These are phyloP conservation scores for Noctilio leporinus DNA, from an alignment of 2,113 vertebrate species.

Conservation along the genomic window DNA sequence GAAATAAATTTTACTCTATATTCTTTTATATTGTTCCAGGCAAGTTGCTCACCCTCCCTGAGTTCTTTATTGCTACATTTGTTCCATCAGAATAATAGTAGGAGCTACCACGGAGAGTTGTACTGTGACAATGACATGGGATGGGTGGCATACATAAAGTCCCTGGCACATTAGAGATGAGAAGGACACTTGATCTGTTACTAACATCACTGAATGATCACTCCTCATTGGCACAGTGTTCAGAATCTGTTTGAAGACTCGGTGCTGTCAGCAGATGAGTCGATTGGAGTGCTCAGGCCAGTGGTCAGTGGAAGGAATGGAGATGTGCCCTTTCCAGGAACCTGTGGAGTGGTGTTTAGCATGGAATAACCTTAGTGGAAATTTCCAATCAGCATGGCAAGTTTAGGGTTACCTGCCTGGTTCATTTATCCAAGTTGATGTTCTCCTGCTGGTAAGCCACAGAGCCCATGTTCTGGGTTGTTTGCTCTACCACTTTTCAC, in stretches of 20 bases:
- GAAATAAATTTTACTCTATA: conserved; percentile 1
- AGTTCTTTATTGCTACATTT: background rate
- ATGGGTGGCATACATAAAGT: background rate
- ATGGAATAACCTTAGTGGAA: conserved; percentile 31
- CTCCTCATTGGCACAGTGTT: background rate
- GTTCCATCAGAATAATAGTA: background rate
- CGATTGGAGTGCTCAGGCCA: background rate
- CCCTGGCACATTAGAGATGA: background rate
- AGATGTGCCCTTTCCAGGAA: background rate
- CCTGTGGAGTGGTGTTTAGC: background rate
- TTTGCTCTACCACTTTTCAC: background rate
- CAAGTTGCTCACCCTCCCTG: background rate
- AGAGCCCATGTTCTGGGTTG: background rate
- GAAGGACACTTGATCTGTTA: background rate
- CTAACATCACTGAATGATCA: background rate
- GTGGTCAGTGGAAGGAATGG: conserved; percentile 17
- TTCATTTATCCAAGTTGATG: background rate
- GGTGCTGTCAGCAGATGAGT: background rate
- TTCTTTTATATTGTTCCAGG: background rate
- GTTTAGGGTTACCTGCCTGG: background rate
- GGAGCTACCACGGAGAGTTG: background rate
- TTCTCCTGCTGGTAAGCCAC: background rate
- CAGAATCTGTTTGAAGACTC: background rate
- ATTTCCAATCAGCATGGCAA: conserved; percentile 8
- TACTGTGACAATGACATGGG: background rate